Evolutionary conservation across 2,888 invertebrate species (phyloP).

Genomic region (Pachycephus smyrnensis): DNA sequence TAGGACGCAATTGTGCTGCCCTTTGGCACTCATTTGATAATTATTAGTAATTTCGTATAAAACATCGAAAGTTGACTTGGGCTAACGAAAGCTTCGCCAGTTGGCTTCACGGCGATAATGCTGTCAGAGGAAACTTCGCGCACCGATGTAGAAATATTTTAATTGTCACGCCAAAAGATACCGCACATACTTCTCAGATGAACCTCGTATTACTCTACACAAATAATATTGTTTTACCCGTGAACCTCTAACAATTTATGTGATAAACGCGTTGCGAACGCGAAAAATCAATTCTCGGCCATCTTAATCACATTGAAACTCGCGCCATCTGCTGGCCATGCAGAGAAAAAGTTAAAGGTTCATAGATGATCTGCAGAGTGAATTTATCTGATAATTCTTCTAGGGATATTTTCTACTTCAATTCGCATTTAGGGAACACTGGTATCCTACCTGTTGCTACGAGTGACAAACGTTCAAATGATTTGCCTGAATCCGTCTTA

Average conservation of each 20-base stretch:
- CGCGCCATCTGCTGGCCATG: slow-evolving; percentile 38
- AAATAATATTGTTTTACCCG: neutral
- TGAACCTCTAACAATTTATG: neutral
- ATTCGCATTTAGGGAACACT: neutral
- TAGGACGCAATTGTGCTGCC: slow-evolving; percentile 69
- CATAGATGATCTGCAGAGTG: neutral
- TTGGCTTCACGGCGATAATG: slow-evolving; percentile 2
- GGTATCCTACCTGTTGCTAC: neutral
- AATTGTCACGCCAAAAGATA: neutral
- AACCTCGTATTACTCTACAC: neutral
- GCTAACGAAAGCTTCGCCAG: slow-evolving; percentile 6
- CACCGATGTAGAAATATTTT: neutral
- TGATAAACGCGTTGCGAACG: slow-evolving; percentile 25
- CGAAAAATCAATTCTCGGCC: slow-evolving; percentile 49
- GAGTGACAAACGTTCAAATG: neutral
- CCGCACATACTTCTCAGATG: neutral
- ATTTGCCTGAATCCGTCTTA: neutral
- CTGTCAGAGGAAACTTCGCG: slow-evolving; percentile 1
- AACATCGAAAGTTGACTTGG: slow-evolving; percentile 30
- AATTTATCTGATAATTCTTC: neutral
- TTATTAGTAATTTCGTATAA: slow-evolving; percentile 32
- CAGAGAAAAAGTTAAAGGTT: neutral
- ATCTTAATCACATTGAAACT: slow-evolving; percentile 38
- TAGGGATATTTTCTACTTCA: neutral
- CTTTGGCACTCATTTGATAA: slow-evolving; percentile 44